Base-by-base conservation (phyloP, 2,888 invertebrate genomes). In the Drosophila anomelani region DNA sequence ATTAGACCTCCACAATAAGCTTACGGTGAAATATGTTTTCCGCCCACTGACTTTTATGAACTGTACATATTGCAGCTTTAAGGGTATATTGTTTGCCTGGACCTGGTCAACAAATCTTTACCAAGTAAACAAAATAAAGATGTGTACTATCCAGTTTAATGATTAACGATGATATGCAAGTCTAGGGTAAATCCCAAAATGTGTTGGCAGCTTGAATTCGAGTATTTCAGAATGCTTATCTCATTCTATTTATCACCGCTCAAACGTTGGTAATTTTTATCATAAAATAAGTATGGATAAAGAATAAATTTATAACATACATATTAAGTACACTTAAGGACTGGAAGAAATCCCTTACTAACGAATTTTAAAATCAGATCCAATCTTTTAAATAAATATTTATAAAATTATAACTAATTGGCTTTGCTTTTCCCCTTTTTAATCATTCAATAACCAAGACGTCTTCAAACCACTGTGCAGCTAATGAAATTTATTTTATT, bases 401-500 rank as follows among this genome's bases (percentile, higher is more conserved):
- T 43, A 1, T 12, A 12, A 43, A 20, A 20, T 43, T 3, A 13
- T 12, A 10, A 20, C 20, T 13, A 5, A 12, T 13, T 44, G 4
- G 2, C 20, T 20, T 43, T 44, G 15, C 13, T 23, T 23, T 44
- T 23, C 2, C 4, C 10, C 10, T 10, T 10, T 17, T 41, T 47
- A 17, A 13, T 38, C 38, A 8, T 15, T 13, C 17, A 29, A 36
- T 20, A 46, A 29, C 13, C 49, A 56, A 13, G 12, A 17, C 17
- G 29, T 32, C 9, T 29, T 51, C 36, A 13, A 39, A 54, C 83
- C 86, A 82, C 88, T 80, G 88, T 85, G 74, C 81, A 29, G 54
- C 49, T 56, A 78, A 73, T 73, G 77, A 86, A 68, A 70, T 68
- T 75, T 72, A 60, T 66, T 74, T 59, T 56, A 47, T 60, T 66